phyloP scores from a whole-genome alignment of 1,140 invertebrate species.

The Monochamus saltuarius region DNA sequence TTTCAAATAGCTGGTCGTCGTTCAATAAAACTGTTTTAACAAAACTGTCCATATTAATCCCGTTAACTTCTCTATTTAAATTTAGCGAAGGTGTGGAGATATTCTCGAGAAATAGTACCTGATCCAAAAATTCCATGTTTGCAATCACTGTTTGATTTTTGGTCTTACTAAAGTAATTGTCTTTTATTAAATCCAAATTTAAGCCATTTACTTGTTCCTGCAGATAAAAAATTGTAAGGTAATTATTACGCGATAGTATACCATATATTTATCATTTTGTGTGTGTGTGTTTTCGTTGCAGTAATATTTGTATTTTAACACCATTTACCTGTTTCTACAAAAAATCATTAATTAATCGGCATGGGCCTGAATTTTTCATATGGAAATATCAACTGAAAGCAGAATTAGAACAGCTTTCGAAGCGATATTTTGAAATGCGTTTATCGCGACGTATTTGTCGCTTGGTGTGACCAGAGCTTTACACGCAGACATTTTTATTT shows the following conservation, averaged over 20 bases:
- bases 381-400: too few relatives aligned
- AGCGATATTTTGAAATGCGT: not conserved
- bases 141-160: constrained; percentile 40
- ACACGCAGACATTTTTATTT: not conserved
- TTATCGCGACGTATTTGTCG: not conserved
- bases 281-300: too few relatives aligned
- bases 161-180: constrained; percentile 49
- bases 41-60: constrained; percentile 36
- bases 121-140: constrained; percentile 34
- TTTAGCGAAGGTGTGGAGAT: constrained; percentile 27
- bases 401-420: not conserved
- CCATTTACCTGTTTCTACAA: too few relatives aligned
- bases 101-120: constrained; percentile 32
- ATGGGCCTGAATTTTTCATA: too few relatives aligned
- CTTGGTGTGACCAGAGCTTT: not conserved
- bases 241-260: too few relatives aligned
- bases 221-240: constrained; percentile 16
- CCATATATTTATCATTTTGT: too few relatives aligned
- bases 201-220: constrained; percentile 41
- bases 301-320: too few relatives aligned
- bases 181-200: constrained; percentile 29
- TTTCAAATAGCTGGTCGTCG: too few relatives aligned
- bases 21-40: constrained; percentile 26
- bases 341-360: too few relatives aligned
- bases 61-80: constrained; percentile 32